phyloP scores from a whole-genome alignment of 1,140 invertebrate species.

The Platorchestia sp. region DNA sequence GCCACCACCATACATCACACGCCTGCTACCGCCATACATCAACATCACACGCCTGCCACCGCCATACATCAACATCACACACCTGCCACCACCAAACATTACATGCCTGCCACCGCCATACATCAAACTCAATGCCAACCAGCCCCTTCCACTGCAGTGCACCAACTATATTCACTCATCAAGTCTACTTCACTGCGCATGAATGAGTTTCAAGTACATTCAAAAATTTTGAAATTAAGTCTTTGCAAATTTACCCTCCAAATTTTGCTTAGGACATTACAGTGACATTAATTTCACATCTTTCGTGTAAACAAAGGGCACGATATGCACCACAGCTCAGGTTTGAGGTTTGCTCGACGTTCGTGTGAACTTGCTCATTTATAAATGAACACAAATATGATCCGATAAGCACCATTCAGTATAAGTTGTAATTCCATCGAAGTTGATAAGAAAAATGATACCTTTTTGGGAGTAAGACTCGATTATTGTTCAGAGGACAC shows the following conservation, averaged over 20 bases:
- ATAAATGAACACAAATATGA: too few species aligned
- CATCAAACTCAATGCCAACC: neutral
- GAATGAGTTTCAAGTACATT: neutral
- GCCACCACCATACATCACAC: neutral
- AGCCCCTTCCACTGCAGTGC: neutral
- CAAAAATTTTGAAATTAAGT: neutral
- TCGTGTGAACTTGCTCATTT: too few species aligned
- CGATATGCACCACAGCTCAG: too few species aligned
- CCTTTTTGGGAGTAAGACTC: too few species aligned
- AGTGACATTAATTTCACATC: neutral
- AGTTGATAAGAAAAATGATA: too few species aligned
- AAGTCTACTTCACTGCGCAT: neutral
- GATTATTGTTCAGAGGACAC: too few species aligned
- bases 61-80: neutral
- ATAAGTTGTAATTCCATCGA: too few species aligned
- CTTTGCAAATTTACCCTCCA: neutral
- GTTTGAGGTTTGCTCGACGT: too few species aligned
- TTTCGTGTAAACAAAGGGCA: neutral
- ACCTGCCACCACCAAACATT: neutral
- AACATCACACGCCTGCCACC: neutral
- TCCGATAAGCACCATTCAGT: too few species aligned
- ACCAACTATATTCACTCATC: neutral
- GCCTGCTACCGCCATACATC: neutral
- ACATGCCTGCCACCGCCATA: neutral
- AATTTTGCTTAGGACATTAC: neutral